Evolutionary conservation across 1,140 invertebrate genomes (phyloP).

Genomic region (Glossosoma conforme): DNA sequence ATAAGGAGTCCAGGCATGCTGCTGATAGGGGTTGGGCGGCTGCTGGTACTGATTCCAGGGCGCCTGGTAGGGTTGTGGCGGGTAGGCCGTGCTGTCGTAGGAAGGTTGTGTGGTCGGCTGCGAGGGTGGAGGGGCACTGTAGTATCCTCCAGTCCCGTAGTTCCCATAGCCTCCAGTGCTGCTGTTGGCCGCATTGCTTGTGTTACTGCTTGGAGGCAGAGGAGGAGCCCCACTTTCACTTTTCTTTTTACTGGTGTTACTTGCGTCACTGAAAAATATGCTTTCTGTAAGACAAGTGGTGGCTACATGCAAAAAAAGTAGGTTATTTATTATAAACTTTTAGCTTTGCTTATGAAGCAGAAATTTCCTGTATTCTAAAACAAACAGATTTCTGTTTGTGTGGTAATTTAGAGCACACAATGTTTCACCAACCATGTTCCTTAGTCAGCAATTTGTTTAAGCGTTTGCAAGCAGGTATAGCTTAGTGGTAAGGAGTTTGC

Average conservation of each 20-base stretch:
- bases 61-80: slow-evolving; percentile 23
- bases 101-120: slow-evolving; percentile 18
- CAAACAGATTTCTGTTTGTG: no score
- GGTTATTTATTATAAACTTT: not conserved
- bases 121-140: slow-evolving; percentile 15
- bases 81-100: slow-evolving; percentile 23
- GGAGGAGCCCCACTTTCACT: slow-evolving; percentile 17
- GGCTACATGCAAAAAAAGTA: no score
- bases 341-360: no score
- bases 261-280: slow-evolving; percentile 20
- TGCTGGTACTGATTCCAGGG: slow-evolving; percentile 24
- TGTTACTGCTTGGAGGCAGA: slow-evolving; percentile 8
- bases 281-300: no score
- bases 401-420: no score
- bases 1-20: slow-evolving; percentile 26
- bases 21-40: slow-evolving; percentile 23
- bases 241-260: slow-evolving; percentile 19
- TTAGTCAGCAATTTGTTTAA: no score
- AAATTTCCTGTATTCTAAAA: no score
- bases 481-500: no score
- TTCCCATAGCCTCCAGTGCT: slow-evolving; percentile 11
- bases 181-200: not conserved
- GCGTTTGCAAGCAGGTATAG: no score
- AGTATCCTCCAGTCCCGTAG: slow-evolving; percentile 5
- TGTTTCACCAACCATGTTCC: no score